Evolutionary conservation across 2,888 invertebrate genomes (phyloP).

Genomic region (Temnothorax unifasciatus): DNA sequence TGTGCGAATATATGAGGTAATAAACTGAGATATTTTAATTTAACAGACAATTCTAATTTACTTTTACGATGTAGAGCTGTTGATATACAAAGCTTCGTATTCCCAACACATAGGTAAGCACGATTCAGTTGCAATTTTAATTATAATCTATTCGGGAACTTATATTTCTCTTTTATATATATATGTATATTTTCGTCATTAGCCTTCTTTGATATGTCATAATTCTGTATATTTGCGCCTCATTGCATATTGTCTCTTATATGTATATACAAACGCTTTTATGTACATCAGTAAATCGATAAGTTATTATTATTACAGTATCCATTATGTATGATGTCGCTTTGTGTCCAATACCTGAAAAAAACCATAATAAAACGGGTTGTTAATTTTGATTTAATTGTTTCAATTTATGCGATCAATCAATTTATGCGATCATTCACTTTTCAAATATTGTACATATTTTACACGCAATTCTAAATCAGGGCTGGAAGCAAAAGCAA

Average conservation of each 20-base stretch:
- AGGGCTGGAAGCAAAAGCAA: neutral
- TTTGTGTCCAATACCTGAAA: conserved; percentile 69
- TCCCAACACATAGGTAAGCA: conserved; percentile 54
- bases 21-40: conserved; percentile 79
- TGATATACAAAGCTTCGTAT: conserved; percentile 17
- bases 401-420: neutral
- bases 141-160: conserved; percentile 52
- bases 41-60: conserved; percentile 70
- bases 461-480: neutral
- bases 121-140: conserved; percentile 48
- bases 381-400: conserved; percentile 47
- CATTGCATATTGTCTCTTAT: conserved; percentile 40
- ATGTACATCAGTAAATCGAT: conserved; percentile 67
- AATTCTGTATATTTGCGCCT: conserved; percentile 39
- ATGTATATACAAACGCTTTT: conserved; percentile 64
- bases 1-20: conserved; percentile 78
- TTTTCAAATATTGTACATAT: neutral
- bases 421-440: neutral
- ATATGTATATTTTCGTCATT: conserved; percentile 18
- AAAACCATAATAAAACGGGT: conserved; percentile 36
- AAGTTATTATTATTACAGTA: conserved; percentile 50
- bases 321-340: conserved; percentile 55
- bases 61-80: conserved; percentile 47
- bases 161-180: conserved; percentile 54
- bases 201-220: conserved; percentile 28